These are phyloP conservation scores for Syngnathus rostellatus DNA, from an alignment of 2,797 vertebrate genomes.

Conservation along the genomic window DNA sequence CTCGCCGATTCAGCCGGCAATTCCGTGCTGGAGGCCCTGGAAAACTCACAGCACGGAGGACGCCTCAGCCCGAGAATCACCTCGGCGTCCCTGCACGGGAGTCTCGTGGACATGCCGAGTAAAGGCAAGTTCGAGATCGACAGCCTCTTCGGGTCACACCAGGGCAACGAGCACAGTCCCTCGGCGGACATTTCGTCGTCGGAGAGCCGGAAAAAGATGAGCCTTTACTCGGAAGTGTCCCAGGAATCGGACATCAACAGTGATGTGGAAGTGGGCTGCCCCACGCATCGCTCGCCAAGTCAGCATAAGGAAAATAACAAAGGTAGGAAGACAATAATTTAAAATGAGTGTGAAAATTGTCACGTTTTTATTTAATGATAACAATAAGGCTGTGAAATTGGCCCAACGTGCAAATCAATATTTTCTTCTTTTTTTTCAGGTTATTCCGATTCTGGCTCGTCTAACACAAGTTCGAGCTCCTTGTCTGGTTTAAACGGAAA, in stretches of 20 bases:
- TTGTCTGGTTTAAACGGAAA: conserved; percentile 76
- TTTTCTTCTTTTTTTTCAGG: conserved; percentile 57
- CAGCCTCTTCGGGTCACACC: conserved; percentile 87
- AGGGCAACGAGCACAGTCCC: conserved; percentile 77
- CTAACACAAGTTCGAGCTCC: conserved; percentile 75
- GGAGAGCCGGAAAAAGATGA: conserved; percentile 91
- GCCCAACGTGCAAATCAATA: not conserved
- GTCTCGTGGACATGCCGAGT: conserved; percentile 84
- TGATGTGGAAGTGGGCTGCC: conserved; percentile 97
- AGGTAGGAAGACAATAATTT: conserved; percentile 65
- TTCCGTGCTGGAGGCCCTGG: conserved; percentile 96
- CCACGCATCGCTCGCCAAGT: conserved; percentile 88
- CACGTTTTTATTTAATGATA: not conserved
- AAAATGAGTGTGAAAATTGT: not conserved
- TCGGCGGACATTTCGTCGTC: conserved; percentile 82
- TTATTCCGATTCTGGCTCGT: conserved; percentile 82
- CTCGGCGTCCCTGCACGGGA: conserved; percentile 87
- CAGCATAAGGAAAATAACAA: conserved; percentile 98
- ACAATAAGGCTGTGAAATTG: not conserved
- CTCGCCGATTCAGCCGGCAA: conserved; percentile 89
- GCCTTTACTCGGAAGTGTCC: conserved; percentile 88
- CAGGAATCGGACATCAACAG: conserved; percentile 95
- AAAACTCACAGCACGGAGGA: conserved; percentile 95
- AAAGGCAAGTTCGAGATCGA: conserved; percentile 99
- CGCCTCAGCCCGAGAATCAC: conserved; percentile 93